phyloP scores from a whole-genome alignment of 2,797 vertebrate genomes.

The Anolis apletophallus region DNA sequence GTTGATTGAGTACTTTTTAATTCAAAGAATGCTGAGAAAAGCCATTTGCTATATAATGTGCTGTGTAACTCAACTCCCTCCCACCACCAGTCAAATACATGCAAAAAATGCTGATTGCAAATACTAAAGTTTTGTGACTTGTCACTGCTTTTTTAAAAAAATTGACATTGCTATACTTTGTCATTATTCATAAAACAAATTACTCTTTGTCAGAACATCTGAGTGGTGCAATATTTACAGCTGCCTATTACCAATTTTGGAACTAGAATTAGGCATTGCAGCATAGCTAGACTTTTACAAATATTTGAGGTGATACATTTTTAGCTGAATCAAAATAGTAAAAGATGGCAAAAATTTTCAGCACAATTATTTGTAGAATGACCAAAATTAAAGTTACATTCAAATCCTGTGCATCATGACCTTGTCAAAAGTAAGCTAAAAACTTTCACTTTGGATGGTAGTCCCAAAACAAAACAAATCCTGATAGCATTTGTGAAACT shows the following conservation, averaged over 20 bases:
- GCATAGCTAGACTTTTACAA: not conserved
- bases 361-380: not conserved
- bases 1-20: constrained; percentile 27
- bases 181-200: constrained; percentile 35
- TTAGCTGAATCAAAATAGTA: not conserved
- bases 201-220: constrained; percentile 10
- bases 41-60: not conserved
- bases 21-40: constrained; percentile 30
- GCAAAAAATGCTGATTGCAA: constrained; percentile 31
- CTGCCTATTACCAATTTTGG: constrained; percentile 17
- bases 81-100: not conserved
- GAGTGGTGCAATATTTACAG: constrained; percentile 8
- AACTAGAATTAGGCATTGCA: not conserved
- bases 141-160: not conserved
- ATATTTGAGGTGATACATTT: not conserved
- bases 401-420: not conserved
- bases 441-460: not conserved
- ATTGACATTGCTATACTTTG: constrained; percentile 23
- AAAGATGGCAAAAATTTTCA: not conserved
- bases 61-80: not conserved
- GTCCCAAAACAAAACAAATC: not conserved
- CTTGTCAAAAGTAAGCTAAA: not conserved
- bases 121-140: constrained; percentile 3
- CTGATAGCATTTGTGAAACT: not conserved
- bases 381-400: not conserved